These are phyloP conservation scores for Sphecodes monilicornis DNA, from an alignment of 2,888 invertebrate genomes.

Conservation along the genomic window DNA sequence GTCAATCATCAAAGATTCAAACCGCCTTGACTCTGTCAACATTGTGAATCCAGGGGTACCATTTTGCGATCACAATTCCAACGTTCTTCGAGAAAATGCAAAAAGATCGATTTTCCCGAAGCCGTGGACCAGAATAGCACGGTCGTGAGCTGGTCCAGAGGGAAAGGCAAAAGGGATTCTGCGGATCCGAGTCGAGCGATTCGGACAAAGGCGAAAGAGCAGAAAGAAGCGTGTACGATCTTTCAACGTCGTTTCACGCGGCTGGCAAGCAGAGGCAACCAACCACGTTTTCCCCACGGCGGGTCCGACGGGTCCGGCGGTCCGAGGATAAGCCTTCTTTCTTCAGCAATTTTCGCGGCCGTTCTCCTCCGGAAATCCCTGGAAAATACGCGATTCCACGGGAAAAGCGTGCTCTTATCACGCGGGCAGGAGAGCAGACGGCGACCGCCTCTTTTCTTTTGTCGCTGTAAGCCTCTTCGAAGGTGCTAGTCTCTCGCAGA, in stretches of 20 bases:
- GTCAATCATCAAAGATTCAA: not conserved
- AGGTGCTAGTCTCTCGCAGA: not conserved
- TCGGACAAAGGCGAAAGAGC: slow-evolving; percentile 38
- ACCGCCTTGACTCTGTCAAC: not conserved
- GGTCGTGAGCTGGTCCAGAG: not conserved
- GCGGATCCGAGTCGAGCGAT: slow-evolving; percentile 13
- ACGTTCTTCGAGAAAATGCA: not conserved
- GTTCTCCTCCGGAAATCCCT: slow-evolving; percentile 59
- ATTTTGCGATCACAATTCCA: not conserved
- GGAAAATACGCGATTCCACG: slow-evolving; percentile 48
- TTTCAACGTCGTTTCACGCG: slow-evolving; percentile 55
- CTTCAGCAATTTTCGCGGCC: slow-evolving; percentile 68
- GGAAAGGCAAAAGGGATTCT: slow-evolving; percentile 5
- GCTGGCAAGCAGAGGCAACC: not conserved
- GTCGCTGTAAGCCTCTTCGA: slow-evolving; percentile 40
- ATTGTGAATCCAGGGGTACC: not conserved
- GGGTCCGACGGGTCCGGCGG: not conserved
- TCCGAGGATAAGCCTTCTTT: slow-evolving; percentile 53
- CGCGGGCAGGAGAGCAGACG: slow-evolving; percentile 32
- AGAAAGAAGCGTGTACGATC: slow-evolving; percentile 48
- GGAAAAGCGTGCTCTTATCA: slow-evolving; percentile 52
- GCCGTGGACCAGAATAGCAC: not conserved
- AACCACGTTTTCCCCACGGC: not conserved
- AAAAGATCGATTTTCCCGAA: not conserved
- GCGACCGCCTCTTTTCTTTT: slow-evolving; percentile 21